Conservation (phyloP, 1,140 invertebrate species). For the Spodoptera frugiperda region DNA sequence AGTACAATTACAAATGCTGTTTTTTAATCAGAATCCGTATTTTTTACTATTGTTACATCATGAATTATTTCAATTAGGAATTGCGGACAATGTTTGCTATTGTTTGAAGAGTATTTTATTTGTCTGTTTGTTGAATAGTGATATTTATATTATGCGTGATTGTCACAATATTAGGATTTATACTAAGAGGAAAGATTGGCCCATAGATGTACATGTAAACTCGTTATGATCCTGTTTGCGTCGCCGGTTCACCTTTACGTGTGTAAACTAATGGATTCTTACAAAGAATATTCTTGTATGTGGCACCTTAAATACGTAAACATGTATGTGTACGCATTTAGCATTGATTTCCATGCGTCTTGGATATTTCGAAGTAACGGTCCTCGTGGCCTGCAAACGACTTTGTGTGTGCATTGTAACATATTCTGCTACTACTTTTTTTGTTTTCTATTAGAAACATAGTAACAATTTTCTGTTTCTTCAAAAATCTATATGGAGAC, state of each 20-base stretch:
- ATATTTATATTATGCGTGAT: background rate
- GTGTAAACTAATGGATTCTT: constrained; percentile 9
- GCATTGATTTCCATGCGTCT: constrained; percentile 41
- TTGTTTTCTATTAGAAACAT: background rate
- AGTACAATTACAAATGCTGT: constrained; percentile 16
- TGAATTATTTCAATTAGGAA: constrained; percentile 31
- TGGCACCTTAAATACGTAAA: constrained; percentile 33
- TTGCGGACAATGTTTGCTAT: background rate
- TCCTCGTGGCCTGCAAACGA: constrained; percentile 48
- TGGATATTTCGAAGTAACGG: constrained; percentile 47
- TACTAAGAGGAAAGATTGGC: background rate
- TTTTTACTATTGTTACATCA: constrained; percentile 10
- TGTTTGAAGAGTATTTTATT: background rate
- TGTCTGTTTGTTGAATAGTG: background rate
- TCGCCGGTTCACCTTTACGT: background rate
- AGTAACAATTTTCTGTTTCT: too few species aligned
- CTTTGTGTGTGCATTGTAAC: constrained; percentile 38
- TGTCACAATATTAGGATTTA: constrained; percentile 8
- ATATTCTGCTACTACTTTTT: background rate
- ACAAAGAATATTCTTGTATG: constrained; percentile 31
- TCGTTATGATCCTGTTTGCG: constrained; percentile 23
- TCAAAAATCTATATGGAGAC: too few species aligned
- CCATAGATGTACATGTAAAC: background rate
- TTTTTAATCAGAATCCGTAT: constrained; percentile 22
- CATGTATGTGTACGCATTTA: constrained; percentile 24